These are phyloP conservation scores for Drosophila elegans DNA, from an alignment of 1,140 invertebrate genomes.

Conservation along the genomic window DNA sequence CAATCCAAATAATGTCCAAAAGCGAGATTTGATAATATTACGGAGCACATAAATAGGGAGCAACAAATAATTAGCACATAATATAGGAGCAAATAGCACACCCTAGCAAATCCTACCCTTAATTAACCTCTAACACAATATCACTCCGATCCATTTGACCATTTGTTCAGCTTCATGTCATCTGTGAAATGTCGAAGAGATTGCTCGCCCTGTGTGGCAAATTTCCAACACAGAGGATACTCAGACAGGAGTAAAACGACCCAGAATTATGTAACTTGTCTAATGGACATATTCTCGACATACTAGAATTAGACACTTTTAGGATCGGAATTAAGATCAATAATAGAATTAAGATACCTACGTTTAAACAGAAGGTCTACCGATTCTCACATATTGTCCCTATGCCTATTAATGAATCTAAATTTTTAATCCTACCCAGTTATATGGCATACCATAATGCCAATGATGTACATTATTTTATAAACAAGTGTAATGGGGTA, in stretches of 20 bases:
- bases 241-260: too few species aligned
- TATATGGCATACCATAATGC: background rate
- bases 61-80: too few species aligned
- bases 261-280: too few species aligned
- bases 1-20: too few species aligned
- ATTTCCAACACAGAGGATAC: background rate
- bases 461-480: too few species aligned
- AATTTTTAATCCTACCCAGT: background rate
- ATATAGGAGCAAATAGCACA: too few species aligned
- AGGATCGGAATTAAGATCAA: background rate
- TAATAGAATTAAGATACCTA: background rate
- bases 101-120: too few species aligned
- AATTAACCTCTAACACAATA: conserved; percentile 8
- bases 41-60: too few species aligned
- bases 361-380: background rate
- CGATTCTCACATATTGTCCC: background rate
- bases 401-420: background rate
- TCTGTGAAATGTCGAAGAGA: background rate
- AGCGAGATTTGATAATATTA: too few species aligned
- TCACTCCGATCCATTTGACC: background rate
- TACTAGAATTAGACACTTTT: too few species aligned
- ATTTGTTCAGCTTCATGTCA: conserved; percentile 12
- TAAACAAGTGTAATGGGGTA: too few species aligned
- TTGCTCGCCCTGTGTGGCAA: background rate
- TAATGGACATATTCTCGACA: too few species aligned